phyloP scores from a whole-genome alignment of 2,113 vertebrate species.

The Rhadina sibilatrix region DNA sequence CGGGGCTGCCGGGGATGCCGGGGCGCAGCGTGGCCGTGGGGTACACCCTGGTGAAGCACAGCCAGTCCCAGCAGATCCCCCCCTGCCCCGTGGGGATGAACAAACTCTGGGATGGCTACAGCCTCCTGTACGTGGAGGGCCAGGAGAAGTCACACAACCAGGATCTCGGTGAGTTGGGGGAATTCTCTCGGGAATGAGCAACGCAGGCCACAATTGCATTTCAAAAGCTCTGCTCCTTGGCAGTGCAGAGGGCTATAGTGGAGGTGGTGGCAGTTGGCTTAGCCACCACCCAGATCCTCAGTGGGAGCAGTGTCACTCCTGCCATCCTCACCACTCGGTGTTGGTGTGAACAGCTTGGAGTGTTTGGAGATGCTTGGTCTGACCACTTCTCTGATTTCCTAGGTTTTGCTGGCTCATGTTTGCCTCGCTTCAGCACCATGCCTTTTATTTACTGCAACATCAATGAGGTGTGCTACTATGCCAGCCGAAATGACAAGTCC shows the following conservation, averaged over 20 bases:
- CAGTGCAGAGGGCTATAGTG: background rate
- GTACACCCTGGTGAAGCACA: constrained; percentile 91
- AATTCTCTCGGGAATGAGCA: background rate
- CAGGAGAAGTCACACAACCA: constrained; percentile 98
- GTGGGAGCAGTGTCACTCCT: background rate
- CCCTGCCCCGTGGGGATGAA: constrained; percentile 89
- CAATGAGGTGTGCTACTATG: constrained; percentile 90
- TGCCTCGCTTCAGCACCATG: constrained; percentile 94
- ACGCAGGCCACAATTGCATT: background rate
- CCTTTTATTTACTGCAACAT: constrained; percentile 96
- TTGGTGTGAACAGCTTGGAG: background rate
- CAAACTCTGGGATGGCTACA: constrained; percentile 93
- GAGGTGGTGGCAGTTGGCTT: background rate
- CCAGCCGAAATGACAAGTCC: constrained; percentile 94
- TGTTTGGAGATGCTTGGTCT: background rate
- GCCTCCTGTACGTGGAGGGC: constrained; percentile 91
- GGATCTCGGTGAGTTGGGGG: constrained; percentile 83
- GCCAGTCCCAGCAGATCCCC: constrained; percentile 86
- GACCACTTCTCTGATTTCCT: background rate
- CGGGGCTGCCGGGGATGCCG: constrained; percentile 74
- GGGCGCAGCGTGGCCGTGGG: constrained; percentile 80
- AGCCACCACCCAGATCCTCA: background rate
- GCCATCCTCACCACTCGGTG: background rate
- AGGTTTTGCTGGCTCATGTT: constrained; percentile 94
- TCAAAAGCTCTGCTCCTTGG: background rate